phyloP scores from a whole-genome alignment of 2,888 invertebrate genomes.

The Mechanitis messenoides region DNA sequence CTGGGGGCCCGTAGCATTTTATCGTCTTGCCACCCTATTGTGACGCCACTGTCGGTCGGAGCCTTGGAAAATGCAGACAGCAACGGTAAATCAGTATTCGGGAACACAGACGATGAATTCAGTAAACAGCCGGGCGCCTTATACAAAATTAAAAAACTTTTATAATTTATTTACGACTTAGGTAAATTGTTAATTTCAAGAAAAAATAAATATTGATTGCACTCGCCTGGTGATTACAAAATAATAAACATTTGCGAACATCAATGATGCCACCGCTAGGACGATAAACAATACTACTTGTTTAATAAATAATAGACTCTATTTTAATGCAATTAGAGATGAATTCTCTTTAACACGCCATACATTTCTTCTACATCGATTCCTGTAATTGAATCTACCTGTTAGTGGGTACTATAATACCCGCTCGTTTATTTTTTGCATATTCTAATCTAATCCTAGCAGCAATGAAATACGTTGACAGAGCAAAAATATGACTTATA shows the following conservation, averaged over 20 bases:
- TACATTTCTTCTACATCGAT: slow-evolving; percentile 12
- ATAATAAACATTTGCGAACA: slow-evolving; percentile 7
- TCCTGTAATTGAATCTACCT: slow-evolving; percentile 48
- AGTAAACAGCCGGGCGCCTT: slow-evolving; percentile 25
- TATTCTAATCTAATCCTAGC: slow-evolving; percentile 20
- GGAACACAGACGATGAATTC: slow-evolving; percentile 31
- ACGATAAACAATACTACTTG: not conserved
- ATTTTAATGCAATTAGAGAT: not conserved
- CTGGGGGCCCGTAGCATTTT: too few relatives aligned
- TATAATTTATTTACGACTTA: too few relatives aligned
- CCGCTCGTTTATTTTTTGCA: slow-evolving; percentile 36
- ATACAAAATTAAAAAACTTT: not conserved
- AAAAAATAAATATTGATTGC: too few relatives aligned
- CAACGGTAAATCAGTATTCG: slow-evolving; percentile 27
- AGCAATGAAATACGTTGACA: slow-evolving; percentile 1
- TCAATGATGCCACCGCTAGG: not conserved
- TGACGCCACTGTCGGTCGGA: slow-evolving; percentile 3
- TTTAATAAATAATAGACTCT: slow-evolving; percentile 1
- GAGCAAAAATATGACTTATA: not conserved
- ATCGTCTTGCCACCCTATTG: too few relatives aligned
- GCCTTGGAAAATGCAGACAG: slow-evolving; percentile 43
- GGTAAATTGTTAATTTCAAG: too few relatives aligned
- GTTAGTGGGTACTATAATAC: slow-evolving; percentile 41
- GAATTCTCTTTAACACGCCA: slow-evolving; percentile 7
- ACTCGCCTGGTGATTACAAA: not conserved